Conservation (phyloP, 2,888 invertebrate species). For the Odontocolon sp. region DNA sequence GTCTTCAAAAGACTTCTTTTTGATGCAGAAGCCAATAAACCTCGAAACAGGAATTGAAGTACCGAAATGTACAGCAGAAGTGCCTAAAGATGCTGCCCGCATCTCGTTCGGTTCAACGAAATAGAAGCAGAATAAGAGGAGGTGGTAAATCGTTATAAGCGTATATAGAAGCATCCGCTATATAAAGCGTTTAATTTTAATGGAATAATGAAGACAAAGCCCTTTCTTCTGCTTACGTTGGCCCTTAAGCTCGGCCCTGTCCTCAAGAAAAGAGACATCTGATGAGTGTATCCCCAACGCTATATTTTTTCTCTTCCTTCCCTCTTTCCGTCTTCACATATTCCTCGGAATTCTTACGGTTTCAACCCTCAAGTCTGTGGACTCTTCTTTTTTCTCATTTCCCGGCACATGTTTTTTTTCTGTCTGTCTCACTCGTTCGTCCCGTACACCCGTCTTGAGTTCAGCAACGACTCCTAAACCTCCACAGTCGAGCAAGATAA, state of each 20-base stretch:
- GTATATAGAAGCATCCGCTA: conserved; percentile 59
- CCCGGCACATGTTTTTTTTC: conserved; percentile 24
- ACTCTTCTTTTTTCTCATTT: conserved; percentile 13
- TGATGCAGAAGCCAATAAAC: neutral
- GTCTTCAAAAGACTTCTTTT: neutral
- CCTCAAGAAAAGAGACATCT: conserved; percentile 33
- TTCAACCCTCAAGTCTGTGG: conserved; percentile 24
- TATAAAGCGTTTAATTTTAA: conserved; percentile 71
- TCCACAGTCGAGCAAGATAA: conserved; percentile 51
- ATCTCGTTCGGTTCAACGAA: conserved; percentile 6
- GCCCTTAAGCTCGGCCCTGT: conserved; percentile 59
- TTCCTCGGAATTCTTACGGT: conserved; percentile 20
- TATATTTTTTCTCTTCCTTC: conserved; percentile 10
- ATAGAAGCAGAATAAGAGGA: conserved; percentile 47
- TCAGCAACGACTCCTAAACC: conserved; percentile 35
- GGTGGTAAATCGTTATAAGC: conserved; percentile 59
- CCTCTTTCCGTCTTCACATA: conserved; percentile 38
- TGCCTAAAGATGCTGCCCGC: neutral
- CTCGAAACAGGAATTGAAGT: neutral
- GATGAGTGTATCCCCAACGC: conserved; percentile 2
- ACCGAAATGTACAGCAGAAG: neutral
- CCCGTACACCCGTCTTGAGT: conserved; percentile 33
- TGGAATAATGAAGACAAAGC: conserved; percentile 72
- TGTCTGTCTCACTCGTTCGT: conserved; percentile 4
- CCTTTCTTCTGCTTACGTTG: conserved; percentile 56